These are phyloP conservation scores for Nudaria mundana DNA, from an alignment of 2,888 invertebrate species.

Conservation along the genomic window DNA sequence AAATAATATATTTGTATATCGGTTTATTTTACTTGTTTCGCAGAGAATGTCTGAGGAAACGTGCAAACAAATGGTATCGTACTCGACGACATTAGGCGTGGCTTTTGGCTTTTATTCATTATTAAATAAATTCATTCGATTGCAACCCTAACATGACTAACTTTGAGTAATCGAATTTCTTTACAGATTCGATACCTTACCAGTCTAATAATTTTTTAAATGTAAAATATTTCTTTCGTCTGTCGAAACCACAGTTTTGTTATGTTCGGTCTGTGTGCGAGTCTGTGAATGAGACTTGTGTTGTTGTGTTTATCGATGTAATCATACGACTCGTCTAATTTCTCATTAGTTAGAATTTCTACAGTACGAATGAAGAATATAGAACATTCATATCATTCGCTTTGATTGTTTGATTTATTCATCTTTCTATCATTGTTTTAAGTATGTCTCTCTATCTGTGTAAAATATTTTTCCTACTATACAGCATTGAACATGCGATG, in stretches of 20 bases:
- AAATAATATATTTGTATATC: slow-evolving; percentile 48
- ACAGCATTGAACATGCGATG: slow-evolving; percentile 27
- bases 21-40: slow-evolving; percentile 83
- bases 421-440: slow-evolving; percentile 45
- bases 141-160: slow-evolving; percentile 77
- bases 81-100: slow-evolving; percentile 75
- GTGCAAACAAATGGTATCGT: slow-evolving; percentile 90
- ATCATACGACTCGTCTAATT: slow-evolving; percentile 54
- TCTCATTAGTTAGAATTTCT: slow-evolving; percentile 28
- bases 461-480: slow-evolving; percentile 40
- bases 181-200: slow-evolving; percentile 57
- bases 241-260: slow-evolving; percentile 60
- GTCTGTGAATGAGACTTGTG: slow-evolving; percentile 58
- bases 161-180: slow-evolving; percentile 59
- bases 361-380: slow-evolving; percentile 30
- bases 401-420: slow-evolving; percentile 70
- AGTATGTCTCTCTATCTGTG: slow-evolving; percentile 46
- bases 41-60: slow-evolving; percentile 92
- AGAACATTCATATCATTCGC: slow-evolving; percentile 61
- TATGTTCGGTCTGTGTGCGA: slow-evolving; percentile 74
- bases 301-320: slow-evolving; percentile 69
- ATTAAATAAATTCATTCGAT: slow-evolving; percentile 72
- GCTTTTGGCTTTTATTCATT: slow-evolving; percentile 77
- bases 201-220: slow-evolving; percentile 40
- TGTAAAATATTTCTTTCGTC: slow-evolving; percentile 51